Percentiles rank a stretch among this genome's conserved stretches.
Evolutionary conservation across 2,113 vertebrate species (phyloP).

Genomic region (Acrocephalus arundinaceus): DNA sequence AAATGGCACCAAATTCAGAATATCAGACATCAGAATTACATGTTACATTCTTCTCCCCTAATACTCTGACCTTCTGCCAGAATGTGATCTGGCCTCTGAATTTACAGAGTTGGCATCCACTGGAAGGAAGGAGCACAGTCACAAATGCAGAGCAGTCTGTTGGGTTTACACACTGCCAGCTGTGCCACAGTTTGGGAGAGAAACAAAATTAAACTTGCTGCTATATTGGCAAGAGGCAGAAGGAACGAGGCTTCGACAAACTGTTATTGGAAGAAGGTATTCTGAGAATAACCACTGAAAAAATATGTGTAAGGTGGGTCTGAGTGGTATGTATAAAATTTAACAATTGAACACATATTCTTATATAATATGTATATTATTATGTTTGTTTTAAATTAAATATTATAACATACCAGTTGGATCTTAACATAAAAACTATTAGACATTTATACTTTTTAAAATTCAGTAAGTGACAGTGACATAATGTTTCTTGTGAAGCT

Average conservation of each 20-base stretch:
- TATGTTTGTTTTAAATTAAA: neutral
- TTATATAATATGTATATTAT: neutral
- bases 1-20: neutral
- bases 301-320: neutral
- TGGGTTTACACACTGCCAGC: neutral
- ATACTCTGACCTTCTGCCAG: neutral
- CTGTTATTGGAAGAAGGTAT: neutral
- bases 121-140: neutral
- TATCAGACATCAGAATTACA: neutral
- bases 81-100: neutral
- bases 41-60: neutral
- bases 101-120: neutral
- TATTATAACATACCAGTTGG: neutral
- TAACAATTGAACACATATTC: neutral
- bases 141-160: neutral
- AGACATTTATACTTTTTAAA: neutral
- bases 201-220: conserved; percentile 32
- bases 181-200: neutral
- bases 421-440: neutral
- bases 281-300: neutral
- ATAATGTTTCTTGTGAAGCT: neutral
- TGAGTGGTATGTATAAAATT: neutral
- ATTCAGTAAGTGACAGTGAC: neutral
- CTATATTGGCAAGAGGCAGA: conserved; percentile 31
- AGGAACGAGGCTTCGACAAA: neutral